Base-by-base conservation (phyloP, 2,888 invertebrate species). In the Clepsis dumicolana region DNA sequence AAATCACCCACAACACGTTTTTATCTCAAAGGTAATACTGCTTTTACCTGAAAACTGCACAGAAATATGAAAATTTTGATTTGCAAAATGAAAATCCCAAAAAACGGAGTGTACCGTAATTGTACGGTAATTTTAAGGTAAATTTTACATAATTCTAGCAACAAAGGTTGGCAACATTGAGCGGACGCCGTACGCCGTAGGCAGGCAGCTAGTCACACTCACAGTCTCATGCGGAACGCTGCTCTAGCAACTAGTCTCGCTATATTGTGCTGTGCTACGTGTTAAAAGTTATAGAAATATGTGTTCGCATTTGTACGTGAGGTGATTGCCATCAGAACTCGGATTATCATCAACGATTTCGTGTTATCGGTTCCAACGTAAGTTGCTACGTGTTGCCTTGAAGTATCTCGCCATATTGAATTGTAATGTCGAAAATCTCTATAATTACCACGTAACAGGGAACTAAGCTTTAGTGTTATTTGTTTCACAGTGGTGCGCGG, bases 401-500 rank as follows among this genome's bases (percentile, higher is more conserved):
- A 73, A 69, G 71, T 74, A 79, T 73, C 76, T 85, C 91, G 92
- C 93, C 93, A 92, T 93, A 81, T 92, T 92, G 88, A 64, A 81
- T 92, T 91, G 87, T 59, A 63, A 67, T 67, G 24, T 59, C 50
- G 60, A 48, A 44, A 32, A 32, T 29, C 44, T 29, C 18, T 76
- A 75, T 74, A 82, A 83, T 21, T 21, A 48, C 87, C 87, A 91
- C 91, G 90, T 90, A 89, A 87, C 81, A 70, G 68, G 62, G 76
- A 75, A 75, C 72, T 72, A 71, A 77, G 70, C 72, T 16, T 75
- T 63, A 79, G 74, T 78, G 72, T 83, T 81, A 81, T 80, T 73
- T 86, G 85, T 72, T 76, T 92, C 91, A 76, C 91, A 93, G 93
- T 87, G 84, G 90, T 91, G 89, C 88, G 81, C 85, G 77, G 85